Percentiles rank a stretch among this genome's conserved stretches.
Conservation (phyloP, 1,140 invertebrate species). For the Idris sp. region DNA sequence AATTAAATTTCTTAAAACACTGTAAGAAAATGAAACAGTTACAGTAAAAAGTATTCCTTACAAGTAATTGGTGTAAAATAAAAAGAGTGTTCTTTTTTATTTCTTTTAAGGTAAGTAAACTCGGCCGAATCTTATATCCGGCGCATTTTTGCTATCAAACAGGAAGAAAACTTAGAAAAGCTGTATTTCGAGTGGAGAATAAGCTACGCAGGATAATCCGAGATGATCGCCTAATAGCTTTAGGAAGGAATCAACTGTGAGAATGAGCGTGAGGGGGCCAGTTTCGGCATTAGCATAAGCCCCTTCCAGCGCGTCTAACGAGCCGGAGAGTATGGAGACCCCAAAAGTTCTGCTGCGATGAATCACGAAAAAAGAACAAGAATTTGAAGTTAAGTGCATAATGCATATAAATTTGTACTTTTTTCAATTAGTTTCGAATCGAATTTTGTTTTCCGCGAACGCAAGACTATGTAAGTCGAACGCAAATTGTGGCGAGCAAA, state of each 20-base stretch:
- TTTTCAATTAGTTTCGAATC: no score
- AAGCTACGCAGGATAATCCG: slow-evolving; percentile 75
- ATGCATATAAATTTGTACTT: slow-evolving; percentile 60
- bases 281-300: slow-evolving; percentile 73
- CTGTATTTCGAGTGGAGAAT: slow-evolving; percentile 71
- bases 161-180: slow-evolving; percentile 73
- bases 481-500: slow-evolving; percentile 42
- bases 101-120: slow-evolving; percentile 56
- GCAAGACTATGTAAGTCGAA: no score
- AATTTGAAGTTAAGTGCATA: slow-evolving; percentile 59
- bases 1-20: slow-evolving; percentile 57
- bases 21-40: no score
- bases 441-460: no score
- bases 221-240: slow-evolving; percentile 79
- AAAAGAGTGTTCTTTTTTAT: no score
- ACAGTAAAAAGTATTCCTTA: no score
- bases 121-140: slow-evolving; percentile 51
- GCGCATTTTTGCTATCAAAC: slow-evolving; percentile 40
- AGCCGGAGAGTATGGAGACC: slow-evolving; percentile 72
- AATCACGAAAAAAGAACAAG: slow-evolving; percentile 65
- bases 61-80: no score
- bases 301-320: slow-evolving; percentile 64
- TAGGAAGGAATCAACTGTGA: slow-evolving; percentile 75
- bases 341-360: slow-evolving; percentile 71
- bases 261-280: slow-evolving; percentile 59